A percentile compares a stretch with the other conserved stretches of the same genome.
phyloP scores from a whole-genome alignment of 2,797 vertebrate genomes.

The Atherinosoma microstoma region DNA sequence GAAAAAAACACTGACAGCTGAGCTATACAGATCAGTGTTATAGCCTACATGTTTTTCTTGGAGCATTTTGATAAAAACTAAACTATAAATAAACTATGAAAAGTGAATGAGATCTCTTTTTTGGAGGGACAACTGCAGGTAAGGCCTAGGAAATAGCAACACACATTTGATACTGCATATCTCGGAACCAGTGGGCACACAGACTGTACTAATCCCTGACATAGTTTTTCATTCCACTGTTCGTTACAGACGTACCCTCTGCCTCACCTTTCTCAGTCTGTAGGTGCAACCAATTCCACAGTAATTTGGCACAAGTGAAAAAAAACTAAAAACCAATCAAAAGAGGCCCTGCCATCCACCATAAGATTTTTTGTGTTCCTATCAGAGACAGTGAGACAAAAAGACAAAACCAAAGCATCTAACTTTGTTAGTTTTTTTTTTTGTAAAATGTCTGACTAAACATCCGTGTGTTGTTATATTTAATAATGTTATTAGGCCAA shows the following conservation, averaged over 20 bases:
- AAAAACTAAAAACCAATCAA: constrained; percentile 12
- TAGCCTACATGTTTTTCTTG: no score
- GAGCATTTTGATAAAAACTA: no score
- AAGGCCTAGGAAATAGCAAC: background rate
- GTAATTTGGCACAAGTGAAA: constrained; percentile 9
- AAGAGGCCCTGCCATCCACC: background rate
- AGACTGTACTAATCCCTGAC: constrained; percentile 32
- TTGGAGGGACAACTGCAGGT: background rate
- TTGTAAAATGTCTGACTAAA: background rate
- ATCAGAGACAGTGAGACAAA: background rate
- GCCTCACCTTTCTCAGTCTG: constrained; percentile 30
- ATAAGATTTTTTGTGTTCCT: no score
- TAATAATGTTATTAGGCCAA: constrained; percentile 8
- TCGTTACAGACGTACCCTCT: constrained; percentile 15
- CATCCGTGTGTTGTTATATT: background rate
- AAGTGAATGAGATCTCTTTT: background rate
- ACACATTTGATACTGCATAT: background rate
- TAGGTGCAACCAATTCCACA: constrained; percentile 22
- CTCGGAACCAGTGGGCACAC: constrained; percentile 17
- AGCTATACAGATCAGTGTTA: no score
- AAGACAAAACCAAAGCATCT: background rate
- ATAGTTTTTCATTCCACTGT: constrained; percentile 21
- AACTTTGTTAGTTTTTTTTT: background rate
- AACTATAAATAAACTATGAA: background rate
- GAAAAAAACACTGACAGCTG: no score